Evolutionary conservation across 2,888 invertebrate species (phyloP), one percentile per base, ranked within the genome.

Genomic region (Polyploca ridens): DNA sequence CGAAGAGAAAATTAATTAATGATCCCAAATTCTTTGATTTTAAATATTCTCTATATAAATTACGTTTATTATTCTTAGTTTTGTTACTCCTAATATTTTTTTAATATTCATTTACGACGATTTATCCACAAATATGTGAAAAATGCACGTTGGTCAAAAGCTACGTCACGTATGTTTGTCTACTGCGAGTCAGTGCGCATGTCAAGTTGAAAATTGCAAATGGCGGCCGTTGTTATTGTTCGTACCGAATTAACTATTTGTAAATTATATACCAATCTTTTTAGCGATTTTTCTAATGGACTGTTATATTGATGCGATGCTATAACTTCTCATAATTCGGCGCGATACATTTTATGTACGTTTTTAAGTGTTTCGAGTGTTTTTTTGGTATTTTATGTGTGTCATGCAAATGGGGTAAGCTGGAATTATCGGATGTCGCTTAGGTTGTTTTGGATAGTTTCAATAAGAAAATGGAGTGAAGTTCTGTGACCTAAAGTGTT

Each of bases 191-290:
- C 90, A 93, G 89, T 94, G 96, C 96, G 96, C 96, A 96, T 95
- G 96, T 95, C 96, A 96, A 94, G 95, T 95, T 95, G 95, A 95
- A 96, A 96, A 98, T 97, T 98, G 97, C 98, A 98, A 98, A 98
- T 98, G 98, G 98, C 98, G 98, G 97, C 98, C 96, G 97, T 98
- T 98, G 98, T 98, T 98, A 98, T 98, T 98, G 98, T 98, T 98
- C 97, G 97, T 97, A 97, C 97, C 96, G 97, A 97, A 95, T 95
- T 95, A 95, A 95, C 95, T 95, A 95, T 95, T 95, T 95, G 94
- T 95, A 95, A 94, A 94, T 93, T 95, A 95, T 95, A 95, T 95
- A 95, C 95, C 95, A 93, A 94, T 94, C 95, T 95, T 95, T 95
- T 94, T 94, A 94, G 91, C 90, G 93, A 93, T 91, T 95, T 95